Base-by-base conservation (phyloP, 2,113 vertebrate species). In the Ictalurus punctatus region DNA sequence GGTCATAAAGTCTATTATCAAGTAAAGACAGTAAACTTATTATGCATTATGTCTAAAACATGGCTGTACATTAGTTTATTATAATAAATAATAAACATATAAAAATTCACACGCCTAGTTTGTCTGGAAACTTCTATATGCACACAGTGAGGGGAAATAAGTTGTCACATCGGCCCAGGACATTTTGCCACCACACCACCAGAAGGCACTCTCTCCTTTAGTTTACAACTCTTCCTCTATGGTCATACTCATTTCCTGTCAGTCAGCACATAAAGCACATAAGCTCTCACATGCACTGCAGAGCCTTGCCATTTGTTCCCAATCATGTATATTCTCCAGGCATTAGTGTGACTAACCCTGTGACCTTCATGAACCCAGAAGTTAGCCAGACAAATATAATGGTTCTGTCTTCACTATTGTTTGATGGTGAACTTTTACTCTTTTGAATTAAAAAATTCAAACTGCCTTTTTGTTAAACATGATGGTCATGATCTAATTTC, bases 1-100 rank as follows among this genome's bases (percentile, higher is more conserved):
- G 25, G 93, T 93, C 54, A 23, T 96, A 23, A 94, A 92, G 90
- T 93, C 94, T 3, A 6, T 90, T 0, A 52, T 95, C 14, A 88
- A 52, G 54, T 89, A 52, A 59, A 84, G 21, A 23, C 30, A 59
- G 6, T 37, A 82, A 79, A 4, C 0, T 16, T 54, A 79, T 17
- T 80, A n/a, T 13, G 8, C 48, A 16, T 78, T 44, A 37, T 44
- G 19, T 76, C 10, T 67, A 34, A 34, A 71, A 71, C 69, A 16
- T 34, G 30, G 13, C 27, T n/a, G 3, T 67, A 14, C 76, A 4
- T 8, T 40, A 37, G 71, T 40, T 40, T 23, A 40, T 74, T 40
- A 40, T 74, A 73, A 73, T 37, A 37, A 37, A 73, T 73, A 52
- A 52, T 52, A 52, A 52, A 52, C 48, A 52, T 52, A 52, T 52